Evolutionary conservation across 2,113 vertebrate species (phyloP), one percentile per base, ranked within the genome.

Genomic region (Aviceda subcristata): DNA sequence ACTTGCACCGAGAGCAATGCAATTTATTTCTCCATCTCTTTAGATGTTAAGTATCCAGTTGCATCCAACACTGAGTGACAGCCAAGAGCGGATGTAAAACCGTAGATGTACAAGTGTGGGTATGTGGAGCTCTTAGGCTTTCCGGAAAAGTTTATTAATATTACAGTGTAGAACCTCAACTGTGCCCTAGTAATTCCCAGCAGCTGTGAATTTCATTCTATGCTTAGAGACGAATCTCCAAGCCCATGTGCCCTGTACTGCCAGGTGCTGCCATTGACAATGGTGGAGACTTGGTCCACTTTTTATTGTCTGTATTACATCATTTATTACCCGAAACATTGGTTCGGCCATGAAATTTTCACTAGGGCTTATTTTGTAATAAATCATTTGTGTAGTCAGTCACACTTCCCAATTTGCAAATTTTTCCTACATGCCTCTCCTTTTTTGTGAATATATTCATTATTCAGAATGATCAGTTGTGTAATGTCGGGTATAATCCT

Each of bases 1-100:
- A 90, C 95, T 94, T 96, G 97, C 77, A 80, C 3, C 0, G 39
- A 78, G 73, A 32, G 36, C 64, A 64, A n/a, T 9, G 51, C 38
- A 73, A 90, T 86, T 95, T 62, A 73, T 91, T 91, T 94, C 80
- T 6, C 86, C 74, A 66, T 48, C 63, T 86, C 85, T 57, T 83
- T 7, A 63, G 74, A 73, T 83, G 85, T 43, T 53, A 83, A 92
- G 59, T 20, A 83, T 8, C 53, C 84, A 59, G 57, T 62, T 87
- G 77, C 50, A 95, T 69, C 73, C 80, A 87, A 72, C 71, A 46
- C 55, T 20, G 43, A 82, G 66, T 5, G 51, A 82, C 45, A 72
- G 91, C 84, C 94, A 95, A 89, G 41, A 94, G 59, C 0, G 0
- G 34, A 60, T 39, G 45, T 80, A 53, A 92, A 94, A 85, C 55